Base-by-base conservation (phyloP, 53 echinoderm and acorn worm genomes). In the Astropecten irregularis region DNA sequence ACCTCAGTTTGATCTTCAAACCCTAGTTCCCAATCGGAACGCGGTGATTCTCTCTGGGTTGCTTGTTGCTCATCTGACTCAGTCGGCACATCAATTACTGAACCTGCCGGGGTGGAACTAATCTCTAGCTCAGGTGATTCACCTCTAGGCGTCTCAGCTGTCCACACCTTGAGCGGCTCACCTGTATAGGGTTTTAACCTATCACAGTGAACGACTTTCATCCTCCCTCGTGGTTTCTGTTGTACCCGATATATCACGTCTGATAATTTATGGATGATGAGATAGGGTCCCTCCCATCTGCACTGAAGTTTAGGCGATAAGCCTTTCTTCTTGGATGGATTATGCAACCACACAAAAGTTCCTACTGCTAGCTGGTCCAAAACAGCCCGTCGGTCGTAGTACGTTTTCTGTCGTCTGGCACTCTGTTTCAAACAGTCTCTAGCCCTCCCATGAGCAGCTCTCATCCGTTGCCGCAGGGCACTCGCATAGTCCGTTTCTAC, bases 241-340 rank as follows among this genome's bases (percentile, higher is more conserved):
- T 76, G 76, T 18, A 76, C 36, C 28, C 76, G 2, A 28, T 34
- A 54, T 0, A 39, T 76, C 2, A 81, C 82, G 5, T 81, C 46
- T 2, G 82, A 81, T 14, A 81, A 44, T 65, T 42, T 63, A 15
- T 60, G 18, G 11, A 81, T 3, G n/a, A 81, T 63, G 8, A 65
- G 82, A 28, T 63, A 65, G 0, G 82, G 82, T 26, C 82, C 82
- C 22, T 63, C 39, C 82, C 82, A 82, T 10, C 49, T 3, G 35
- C 63, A 16, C 34, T 82, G 65, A 30, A 82, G 19, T n/a, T 77
- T 77, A 14, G 77, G 60, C 9, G 60, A 58, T 9, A 42, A 9
- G 9, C 76, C 73, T 9, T 57, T 76, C 20, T 39, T 81, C 58
- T 50, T 76, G 7, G 53, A 13, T 1, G 77, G 57, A 3, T 77